These are phyloP conservation scores for Sebastes oblongus DNA, from an alignment of 2,797 vertebrate genomes.

Conservation along the genomic window DNA sequence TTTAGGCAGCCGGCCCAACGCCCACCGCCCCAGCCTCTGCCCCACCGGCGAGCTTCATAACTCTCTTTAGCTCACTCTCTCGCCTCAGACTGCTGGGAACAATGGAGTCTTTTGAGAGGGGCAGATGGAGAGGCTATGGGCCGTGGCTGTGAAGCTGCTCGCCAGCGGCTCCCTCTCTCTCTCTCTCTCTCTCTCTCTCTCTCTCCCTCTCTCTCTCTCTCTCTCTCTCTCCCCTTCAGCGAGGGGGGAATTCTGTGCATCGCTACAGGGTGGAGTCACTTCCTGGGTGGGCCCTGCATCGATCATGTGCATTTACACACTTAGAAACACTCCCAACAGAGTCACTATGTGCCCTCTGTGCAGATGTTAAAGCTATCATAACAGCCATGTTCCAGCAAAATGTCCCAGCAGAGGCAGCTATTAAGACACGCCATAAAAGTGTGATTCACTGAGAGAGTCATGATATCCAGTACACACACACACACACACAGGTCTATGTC, in stretches of 20 bases:
- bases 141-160: constrained; percentile 52
- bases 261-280: constrained; percentile 76
- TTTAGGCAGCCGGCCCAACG: constrained; percentile 82
- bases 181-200: constrained; percentile 33
- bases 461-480: constrained; percentile 2
- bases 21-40: constrained; percentile 67
- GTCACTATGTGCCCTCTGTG: constrained; percentile 7
- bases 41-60: constrained; percentile 60
- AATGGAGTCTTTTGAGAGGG: constrained; percentile 83
- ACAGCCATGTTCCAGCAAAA: constrained; percentile 27
- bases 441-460: constrained; percentile 38
- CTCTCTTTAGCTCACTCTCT: constrained; percentile 72
- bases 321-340: constrained; percentile 22
- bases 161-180: constrained; percentile 24
- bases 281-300: constrained; percentile 73
- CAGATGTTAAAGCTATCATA: constrained; percentile 44
- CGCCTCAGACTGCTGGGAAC: constrained; percentile 69
- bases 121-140: constrained; percentile 66
- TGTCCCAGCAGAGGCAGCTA: constrained; percentile 27
- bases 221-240: constrained; percentile 37
- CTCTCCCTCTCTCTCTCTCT: too few relatives aligned
- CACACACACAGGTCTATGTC: constrained; percentile 7
- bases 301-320: constrained; percentile 47
- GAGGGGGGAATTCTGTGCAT: constrained; percentile 68
- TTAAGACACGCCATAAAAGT: constrained; percentile 40